Evolutionary conservation across 2,113 vertebrate species (phyloP), one percentile per base, ranked within the genome.

Genomic region (Galbula dea): DNA sequence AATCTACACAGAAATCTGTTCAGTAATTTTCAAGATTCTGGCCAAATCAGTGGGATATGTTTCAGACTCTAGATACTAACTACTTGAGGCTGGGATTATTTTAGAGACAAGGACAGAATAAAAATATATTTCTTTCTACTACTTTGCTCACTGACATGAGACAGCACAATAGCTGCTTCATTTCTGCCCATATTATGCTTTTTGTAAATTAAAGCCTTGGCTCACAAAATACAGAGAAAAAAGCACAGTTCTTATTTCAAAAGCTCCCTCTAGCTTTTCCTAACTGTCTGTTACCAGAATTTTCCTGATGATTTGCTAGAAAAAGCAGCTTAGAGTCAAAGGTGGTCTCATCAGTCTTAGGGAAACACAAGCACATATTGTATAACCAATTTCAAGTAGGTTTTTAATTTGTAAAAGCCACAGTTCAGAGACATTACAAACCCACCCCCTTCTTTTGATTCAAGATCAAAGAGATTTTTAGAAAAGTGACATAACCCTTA

Each of bases 361-460:
- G 87, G 93, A 95, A 97, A 96, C 78, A 97, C 95, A 95, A 72
- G 95, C 80, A 0, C 48, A 83, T 85, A 96, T 96, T 97, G 95
- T 95, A 94, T 74, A 96, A 96, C 90, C 89, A 89, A 76, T 94
- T 95, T 91, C 89, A 89, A 97, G 96, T 83, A 89, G 93, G 87
- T 95, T 97, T 97, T 93, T 96, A 94, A 96, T 97, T 96, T 96
- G 95, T 88, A 96, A 97, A 97, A 96, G 96, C 96, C 96, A 94
- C 91, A 95, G 95, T 93, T 83, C 87, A 91, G 82, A 89, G 46
- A 96, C 0, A 8, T 61, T 94, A 89, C 92, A 89, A 94, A 73
- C 78, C 95, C 94, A 94, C 95, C 96, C 96, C 80, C 87, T 95
- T 89, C 96, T 96, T 97, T 96, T 97, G 96, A 97, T 93, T 95